Evolutionary conservation across 2,888 invertebrate species (phyloP).

Genomic region (Gastrophysa polygoni): DNA sequence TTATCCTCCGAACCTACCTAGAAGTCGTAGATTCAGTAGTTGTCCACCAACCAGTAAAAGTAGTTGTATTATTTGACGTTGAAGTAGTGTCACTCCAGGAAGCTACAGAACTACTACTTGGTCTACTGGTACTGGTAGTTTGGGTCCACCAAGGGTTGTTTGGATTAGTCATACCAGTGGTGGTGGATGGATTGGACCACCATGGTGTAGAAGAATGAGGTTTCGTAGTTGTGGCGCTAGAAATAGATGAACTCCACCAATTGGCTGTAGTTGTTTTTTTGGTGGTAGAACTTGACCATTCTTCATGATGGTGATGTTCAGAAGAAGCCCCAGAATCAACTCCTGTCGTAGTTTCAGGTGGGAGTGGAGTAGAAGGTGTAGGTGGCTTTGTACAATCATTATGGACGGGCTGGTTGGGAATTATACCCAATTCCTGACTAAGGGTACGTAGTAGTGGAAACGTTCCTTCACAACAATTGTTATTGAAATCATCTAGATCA

Average conservation of each 20-base stretch:
- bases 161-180: conserved; percentile 18
- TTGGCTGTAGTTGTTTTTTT: conserved; percentile 52
- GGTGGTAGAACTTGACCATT: conserved; percentile 49
- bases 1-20: conserved; percentile 4
- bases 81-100: conserved; percentile 39
- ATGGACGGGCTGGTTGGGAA: conserved; percentile 60
- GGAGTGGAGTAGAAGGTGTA: conserved; percentile 74
- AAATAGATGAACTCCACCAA: conserved; percentile 48
- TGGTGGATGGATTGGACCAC: conserved; percentile 35
- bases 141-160: conserved; percentile 38
- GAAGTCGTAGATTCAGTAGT: conserved; percentile 23
- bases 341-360: conserved; percentile 76
- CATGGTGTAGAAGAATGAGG: conserved; percentile 51
- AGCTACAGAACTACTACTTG: conserved; percentile 13
- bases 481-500: conserved; percentile 86
- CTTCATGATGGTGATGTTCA: conserved; percentile 37
- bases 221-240: conserved; percentile 30
- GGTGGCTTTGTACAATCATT: conserved; percentile 74
- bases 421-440: conserved; percentile 74
- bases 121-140: conserved; percentile 22
- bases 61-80: conserved; percentile 34
- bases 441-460: conserved; percentile 80
- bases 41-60: conserved; percentile 38
- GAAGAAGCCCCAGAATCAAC: conserved; percentile 62
- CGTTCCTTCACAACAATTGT: conserved; percentile 80